phyloP scores from a whole-genome alignment of 2,888 invertebrate genomes.

The Sarcophaga carnaria region DNA sequence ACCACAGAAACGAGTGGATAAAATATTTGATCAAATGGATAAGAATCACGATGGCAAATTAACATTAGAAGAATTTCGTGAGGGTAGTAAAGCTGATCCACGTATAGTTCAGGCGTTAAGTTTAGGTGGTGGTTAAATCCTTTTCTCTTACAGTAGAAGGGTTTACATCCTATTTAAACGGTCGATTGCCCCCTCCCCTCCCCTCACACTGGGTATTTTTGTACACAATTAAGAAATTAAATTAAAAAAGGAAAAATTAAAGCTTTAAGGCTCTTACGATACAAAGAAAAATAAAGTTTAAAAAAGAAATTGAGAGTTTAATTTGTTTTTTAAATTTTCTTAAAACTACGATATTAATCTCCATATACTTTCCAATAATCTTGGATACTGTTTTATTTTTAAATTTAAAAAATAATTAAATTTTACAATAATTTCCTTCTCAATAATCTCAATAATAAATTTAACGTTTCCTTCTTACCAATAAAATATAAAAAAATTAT shows the following conservation, averaged over 20 bases:
- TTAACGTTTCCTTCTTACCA: constrained; percentile 11
- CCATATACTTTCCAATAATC: too few species aligned
- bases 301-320: background rate
- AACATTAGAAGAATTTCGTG: constrained; percentile 98
- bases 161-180: constrained; percentile 31
- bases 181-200: background rate
- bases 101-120: constrained; percentile 98
- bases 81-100: constrained; percentile 99
- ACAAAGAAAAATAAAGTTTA: constrained; percentile 7
- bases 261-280: constrained; percentile 22
- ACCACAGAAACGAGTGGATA: constrained; percentile 97
- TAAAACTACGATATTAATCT: too few species aligned
- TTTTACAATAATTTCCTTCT: too few species aligned
- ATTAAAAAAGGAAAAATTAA: background rate
- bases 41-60: constrained; percentile 99
- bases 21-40: constrained; percentile 99
- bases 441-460: background rate
- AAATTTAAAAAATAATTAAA: too few species aligned
- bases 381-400: too few species aligned
- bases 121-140: constrained; percentile 88
- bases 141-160: constrained; percentile 31
- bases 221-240: background rate
- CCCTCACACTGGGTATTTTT: background rate
- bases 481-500: background rate
- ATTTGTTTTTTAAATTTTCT: too few species aligned